Conservation (phyloP, 2,797 vertebrate genomes). For the Lepilemur septentrionalis region DNA sequence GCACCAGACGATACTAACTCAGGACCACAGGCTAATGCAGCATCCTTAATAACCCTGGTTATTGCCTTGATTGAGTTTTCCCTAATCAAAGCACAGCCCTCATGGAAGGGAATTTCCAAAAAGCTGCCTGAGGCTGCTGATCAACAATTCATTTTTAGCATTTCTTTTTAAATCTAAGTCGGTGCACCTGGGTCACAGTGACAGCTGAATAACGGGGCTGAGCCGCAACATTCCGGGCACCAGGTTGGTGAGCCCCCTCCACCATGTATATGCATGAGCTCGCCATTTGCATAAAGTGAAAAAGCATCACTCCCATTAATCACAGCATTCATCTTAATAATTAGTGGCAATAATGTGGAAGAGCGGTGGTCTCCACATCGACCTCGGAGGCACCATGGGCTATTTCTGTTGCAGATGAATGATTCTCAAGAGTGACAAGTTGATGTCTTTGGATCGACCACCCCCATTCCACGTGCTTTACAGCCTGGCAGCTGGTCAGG, state of each 20-base stretch:
- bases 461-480: conserved; percentile 68
- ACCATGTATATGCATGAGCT: conserved; percentile 75
- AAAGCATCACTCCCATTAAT: conserved; percentile 71
- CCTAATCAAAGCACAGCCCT: conserved; percentile 75
- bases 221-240: conserved; percentile 49
- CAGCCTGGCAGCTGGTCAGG: conserved; percentile 66
- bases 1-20: not conserved
- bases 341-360: conserved; percentile 78
- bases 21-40: conserved; percentile 61
- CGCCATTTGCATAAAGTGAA: conserved; percentile 76
- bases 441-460: conserved; percentile 76
- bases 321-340: conserved; percentile 80
- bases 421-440: conserved; percentile 74
- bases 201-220: conserved; percentile 66
- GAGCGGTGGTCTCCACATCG: conserved; percentile 74
- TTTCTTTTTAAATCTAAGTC: conserved; percentile 77
- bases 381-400: conserved; percentile 63
- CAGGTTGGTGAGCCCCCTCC: conserved; percentile 72
- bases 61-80: conserved; percentile 75
- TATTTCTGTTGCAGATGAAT: conserved; percentile 68
- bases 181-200: conserved; percentile 74
- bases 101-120: conserved; percentile 72
- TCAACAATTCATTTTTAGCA: conserved; percentile 72
- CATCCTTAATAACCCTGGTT: conserved; percentile 69
- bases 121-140: conserved; percentile 74